A percentile compares a stretch with the other conserved stretches of the same genome.
Evolutionary conservation across 2,797 vertebrate species (phyloP).

Genomic region (Heteromormyrus szaboi): DNA sequence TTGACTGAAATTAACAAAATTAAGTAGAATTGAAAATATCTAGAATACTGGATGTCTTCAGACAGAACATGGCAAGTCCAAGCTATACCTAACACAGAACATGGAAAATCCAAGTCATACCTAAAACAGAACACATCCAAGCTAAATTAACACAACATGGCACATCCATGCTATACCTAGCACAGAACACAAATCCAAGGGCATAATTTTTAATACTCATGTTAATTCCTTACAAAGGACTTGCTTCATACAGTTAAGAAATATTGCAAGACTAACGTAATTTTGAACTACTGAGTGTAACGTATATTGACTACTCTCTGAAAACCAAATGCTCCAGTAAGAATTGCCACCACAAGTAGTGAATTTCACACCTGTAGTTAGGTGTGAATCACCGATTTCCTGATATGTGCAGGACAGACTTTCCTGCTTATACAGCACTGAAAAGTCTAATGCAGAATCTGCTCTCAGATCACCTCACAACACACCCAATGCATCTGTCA

Average conservation of each 20-base stretch:
- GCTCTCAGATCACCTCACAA: background rate
- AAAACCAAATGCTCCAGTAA: background rate
- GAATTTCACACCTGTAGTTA: background rate
- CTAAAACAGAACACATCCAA: background rate
- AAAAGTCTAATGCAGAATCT: background rate
- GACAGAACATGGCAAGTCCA: background rate
- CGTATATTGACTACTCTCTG: background rate
- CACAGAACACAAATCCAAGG: background rate
- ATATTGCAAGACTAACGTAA: background rate
- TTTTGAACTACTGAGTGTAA: background rate
- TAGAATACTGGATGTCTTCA: background rate
- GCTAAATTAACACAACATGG: background rate
- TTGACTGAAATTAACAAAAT: background rate
- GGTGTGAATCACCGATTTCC: background rate
- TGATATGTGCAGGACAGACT: background rate
- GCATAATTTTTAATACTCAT: background rate
- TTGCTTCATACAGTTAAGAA: background rate
- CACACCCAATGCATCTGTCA: background rate
- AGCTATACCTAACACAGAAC: background rate
- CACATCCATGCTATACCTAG: background rate
- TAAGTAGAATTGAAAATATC: background rate
- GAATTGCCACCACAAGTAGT: background rate
- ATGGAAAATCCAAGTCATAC: background rate
- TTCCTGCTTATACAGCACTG: background rate
- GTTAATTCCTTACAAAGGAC: background rate